Evolutionary conservation across 2,113 vertebrate genomes (phyloP).

Genomic region (Trogon surrucura): DNA sequence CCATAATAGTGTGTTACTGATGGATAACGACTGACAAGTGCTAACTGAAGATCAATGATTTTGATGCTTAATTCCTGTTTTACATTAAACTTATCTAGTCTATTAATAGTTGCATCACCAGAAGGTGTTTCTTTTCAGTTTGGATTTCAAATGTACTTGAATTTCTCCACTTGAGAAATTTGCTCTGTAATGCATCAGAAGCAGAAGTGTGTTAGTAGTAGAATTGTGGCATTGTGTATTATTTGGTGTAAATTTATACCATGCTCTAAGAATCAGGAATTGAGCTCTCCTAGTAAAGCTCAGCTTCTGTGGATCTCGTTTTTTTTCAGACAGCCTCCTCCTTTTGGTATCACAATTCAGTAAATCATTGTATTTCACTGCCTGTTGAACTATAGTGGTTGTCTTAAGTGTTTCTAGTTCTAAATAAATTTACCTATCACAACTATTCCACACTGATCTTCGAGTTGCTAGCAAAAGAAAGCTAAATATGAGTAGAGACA

Average conservation of each 20-base stretch:
- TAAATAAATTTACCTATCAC: not conserved
- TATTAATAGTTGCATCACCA: not conserved
- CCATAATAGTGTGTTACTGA: not conserved
- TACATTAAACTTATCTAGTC: not conserved
- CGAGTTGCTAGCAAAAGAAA: not conserved
- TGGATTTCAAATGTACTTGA: not conserved
- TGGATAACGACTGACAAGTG: not conserved
- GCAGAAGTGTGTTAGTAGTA: not conserved
- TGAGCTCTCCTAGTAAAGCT: not conserved
- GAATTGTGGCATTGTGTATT: not conserved
- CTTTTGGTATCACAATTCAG: not conserved
- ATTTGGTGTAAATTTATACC: not conserved
- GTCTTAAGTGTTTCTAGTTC: not conserved
- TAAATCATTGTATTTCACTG: not conserved
- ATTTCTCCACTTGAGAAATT: not conserved
- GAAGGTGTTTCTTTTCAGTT: not conserved
- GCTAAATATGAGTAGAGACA: not conserved
- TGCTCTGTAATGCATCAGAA: not conserved
- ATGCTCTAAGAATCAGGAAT: not conserved
- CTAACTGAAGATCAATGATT: not conserved
- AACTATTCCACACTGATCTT: not conserved
- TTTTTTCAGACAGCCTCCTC: not conserved
- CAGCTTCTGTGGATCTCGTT: not conserved
- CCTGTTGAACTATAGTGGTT: not conserved
- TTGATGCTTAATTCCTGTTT: not conserved